These are phyloP conservation scores for Geotrypetes seraphini DNA, from an alignment of 2,797 vertebrate species.

Conservation along the genomic window DNA sequence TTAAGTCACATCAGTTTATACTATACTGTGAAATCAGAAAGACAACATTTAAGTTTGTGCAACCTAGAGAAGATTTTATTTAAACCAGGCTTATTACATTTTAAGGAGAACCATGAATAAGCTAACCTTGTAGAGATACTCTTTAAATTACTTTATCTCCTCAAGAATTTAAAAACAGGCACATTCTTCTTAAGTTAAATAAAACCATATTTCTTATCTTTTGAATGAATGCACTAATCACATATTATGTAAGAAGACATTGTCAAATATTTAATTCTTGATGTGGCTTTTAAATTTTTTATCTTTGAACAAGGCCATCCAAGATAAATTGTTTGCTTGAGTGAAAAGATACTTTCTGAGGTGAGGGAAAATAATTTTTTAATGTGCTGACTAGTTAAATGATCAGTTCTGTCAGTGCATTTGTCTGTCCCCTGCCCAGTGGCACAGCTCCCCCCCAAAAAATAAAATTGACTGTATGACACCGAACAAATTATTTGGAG, in stretches of 20 bases:
- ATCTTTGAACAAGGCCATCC: slow-evolving; percentile 37
- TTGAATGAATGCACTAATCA: slow-evolving; percentile 34
- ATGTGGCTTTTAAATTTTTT: slow-evolving; percentile 39
- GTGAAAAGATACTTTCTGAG: too few relatives aligned
- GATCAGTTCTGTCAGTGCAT: slow-evolving; percentile 17
- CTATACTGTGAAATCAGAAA: slow-evolving; percentile 21
- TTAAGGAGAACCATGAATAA: slow-evolving; percentile 10
- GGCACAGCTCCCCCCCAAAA: slow-evolving; percentile 20
- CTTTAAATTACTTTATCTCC: slow-evolving; percentile 27
- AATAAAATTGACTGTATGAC: slow-evolving; percentile 42
- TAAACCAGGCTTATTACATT: slow-evolving; percentile 28
- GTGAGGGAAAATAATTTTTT: too few relatives aligned
- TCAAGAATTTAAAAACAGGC: slow-evolving; percentile 36
- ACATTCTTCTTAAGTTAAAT: slow-evolving; percentile 36
- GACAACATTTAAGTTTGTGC: slow-evolving; percentile 17
- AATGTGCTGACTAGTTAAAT: slow-evolving; percentile 13
- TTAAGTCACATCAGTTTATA: slow-evolving; percentile 29
- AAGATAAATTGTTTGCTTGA: slow-evolving; percentile 17
- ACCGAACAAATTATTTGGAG: slow-evolving; percentile 45
- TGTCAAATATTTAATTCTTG: slow-evolving; percentile 51
- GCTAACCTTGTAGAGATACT: slow-evolving; percentile 19
- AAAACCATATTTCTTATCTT: slow-evolving; percentile 12
- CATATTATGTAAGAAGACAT: too few relatives aligned
- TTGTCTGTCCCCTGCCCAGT: slow-evolving; percentile 25
- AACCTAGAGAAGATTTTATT: slow-evolving; percentile 25